Base-by-base conservation (phyloP, 2,797 vertebrate species). In the Carapus acus region DNA sequence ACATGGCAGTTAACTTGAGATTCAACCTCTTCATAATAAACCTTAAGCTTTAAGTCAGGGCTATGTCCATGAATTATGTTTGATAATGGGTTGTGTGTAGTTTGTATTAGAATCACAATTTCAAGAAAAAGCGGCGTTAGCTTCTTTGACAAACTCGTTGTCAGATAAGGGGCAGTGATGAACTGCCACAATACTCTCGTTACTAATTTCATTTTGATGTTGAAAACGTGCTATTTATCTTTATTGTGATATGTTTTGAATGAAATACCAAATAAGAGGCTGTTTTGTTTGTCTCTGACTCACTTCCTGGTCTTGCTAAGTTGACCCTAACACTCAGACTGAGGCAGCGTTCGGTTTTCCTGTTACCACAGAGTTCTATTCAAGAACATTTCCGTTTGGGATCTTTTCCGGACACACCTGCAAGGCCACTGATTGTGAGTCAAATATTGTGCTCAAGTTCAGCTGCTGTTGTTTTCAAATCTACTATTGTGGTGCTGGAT, bases 381-480 rank as follows among this genome's bases (percentile, higher is more conserved):
- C 84, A 82, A 53, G 50, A 69, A 13, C 22, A 13, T 51, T 88
- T 89, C 85, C 84, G 75, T 56, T 16, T 57, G 43, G 43, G 24
- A 52, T 69, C 70, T 67, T 67, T 67, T 43, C 69, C 81, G 85
- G 86, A 87, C 71, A 83, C 86, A 88, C 83, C 86, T 88, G 86
- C 77, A 34, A 67, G 59, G 33, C 46, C 19, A 56, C 31, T 63
- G 58, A 77, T 51, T 38, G 56, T 3, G 39, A 70, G 58, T 66
- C 65, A 46, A 55, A 38, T 11, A 17, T 59, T 4, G 49, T 53
- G 66, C 64, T 70, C 74, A 74, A 71, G 65, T 75, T 69, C 68
- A 45, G 43, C 62, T 18, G 13, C 60, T 31, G 58, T 62, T 66
- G 20, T 48, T 14, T 41, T 57, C n/a, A 27, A 50, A 62, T 5